Base-by-base conservation (phyloP, 2,888 invertebrate genomes). In the Athalia rosae region DNA sequence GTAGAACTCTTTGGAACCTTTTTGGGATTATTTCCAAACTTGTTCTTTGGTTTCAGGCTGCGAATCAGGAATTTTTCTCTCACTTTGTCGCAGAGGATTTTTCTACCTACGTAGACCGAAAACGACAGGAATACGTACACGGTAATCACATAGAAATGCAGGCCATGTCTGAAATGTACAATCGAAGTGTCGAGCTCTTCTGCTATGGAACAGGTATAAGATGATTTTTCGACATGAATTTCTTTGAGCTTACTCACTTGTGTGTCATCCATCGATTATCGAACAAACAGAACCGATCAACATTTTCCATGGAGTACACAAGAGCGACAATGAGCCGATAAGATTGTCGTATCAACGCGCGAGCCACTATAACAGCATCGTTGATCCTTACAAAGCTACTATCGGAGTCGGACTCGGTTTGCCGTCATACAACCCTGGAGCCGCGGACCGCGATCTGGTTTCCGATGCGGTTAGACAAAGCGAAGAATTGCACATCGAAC, bases 101-200 rank as follows among this genome's bases (percentile, higher is more conserved):
- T 86, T 94, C 93, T 79, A 94, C 93, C 58, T 97, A 97, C 87
- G 93, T 97, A 43, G 93, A 93, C 83, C 92, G 97, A 58, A 97
- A 97, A 89, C 92, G 96, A 41, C 92, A 93, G 84, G 94, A 94
- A 85, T 93, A 94, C 87, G 95, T 95, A 45, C 97, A 97, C 89
- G 97, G 97, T 64, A 97, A 97, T 90, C 97, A 97, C 88, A 93
- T 97, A 83, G 97, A 97, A 90, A 95, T 97, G 88, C 97, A 97
- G 89, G 97, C 97, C 41, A 94, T 97, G 92, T 95, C 95, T 77
- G 97, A 97, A 91, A 94, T 97, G 90, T 97, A 96, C 89, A 96
- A 96, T 90, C 92, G 97, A 79, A 95, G 95, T 3, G 95, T 97
- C 78, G 96, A 97, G 90, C 94, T 97, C 9, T 97, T 95, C 89